Conservation (phyloP, 2,888 invertebrate genomes). For the Steinernema hermaphroditum region DNA sequence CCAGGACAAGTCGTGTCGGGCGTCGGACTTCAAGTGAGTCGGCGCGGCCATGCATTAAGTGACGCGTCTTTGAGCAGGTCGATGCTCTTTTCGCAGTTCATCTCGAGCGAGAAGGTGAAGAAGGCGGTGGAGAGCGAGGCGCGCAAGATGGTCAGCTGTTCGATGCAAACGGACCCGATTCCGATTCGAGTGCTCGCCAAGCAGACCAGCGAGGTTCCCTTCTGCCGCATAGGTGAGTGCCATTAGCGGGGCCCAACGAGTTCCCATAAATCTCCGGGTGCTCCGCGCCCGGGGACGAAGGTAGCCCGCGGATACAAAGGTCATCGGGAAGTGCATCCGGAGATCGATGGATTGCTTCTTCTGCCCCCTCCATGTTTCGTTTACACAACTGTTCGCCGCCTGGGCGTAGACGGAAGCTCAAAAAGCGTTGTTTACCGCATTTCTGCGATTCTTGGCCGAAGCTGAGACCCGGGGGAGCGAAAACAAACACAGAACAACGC, state of each 20-base stretch:
- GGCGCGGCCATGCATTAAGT: background rate
- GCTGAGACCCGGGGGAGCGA: too few relatives aligned
- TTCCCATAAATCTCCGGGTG: constrained; percentile 28
- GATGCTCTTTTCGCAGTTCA: constrained; percentile 28
- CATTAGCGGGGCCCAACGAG: constrained; percentile 12
- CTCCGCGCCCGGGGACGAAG: background rate
- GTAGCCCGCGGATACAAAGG: background rate
- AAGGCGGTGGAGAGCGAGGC: constrained; percentile 17
- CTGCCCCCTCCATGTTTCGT: background rate
- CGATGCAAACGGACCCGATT: constrained; percentile 43
- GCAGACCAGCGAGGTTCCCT: constrained; percentile 2
- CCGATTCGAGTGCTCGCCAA: constrained; percentile 6
- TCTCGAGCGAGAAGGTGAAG: constrained; percentile 5
- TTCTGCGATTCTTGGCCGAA: background rate
- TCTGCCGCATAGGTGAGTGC: constrained; percentile 26
- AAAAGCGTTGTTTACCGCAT: background rate
- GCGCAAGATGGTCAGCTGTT: constrained; percentile 41
- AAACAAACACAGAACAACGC: too few relatives aligned
- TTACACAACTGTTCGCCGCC: constrained; percentile 4
- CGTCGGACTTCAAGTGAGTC: constrained; percentile 6
- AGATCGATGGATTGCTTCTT: background rate
- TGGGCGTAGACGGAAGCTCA: background rate
- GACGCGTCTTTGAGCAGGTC: background rate
- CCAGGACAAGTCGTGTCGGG: constrained; percentile 18
- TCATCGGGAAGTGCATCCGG: background rate